Evolutionary conservation across 2,888 invertebrate species (phyloP).

Genomic region (Sthenelais limicola): DNA sequence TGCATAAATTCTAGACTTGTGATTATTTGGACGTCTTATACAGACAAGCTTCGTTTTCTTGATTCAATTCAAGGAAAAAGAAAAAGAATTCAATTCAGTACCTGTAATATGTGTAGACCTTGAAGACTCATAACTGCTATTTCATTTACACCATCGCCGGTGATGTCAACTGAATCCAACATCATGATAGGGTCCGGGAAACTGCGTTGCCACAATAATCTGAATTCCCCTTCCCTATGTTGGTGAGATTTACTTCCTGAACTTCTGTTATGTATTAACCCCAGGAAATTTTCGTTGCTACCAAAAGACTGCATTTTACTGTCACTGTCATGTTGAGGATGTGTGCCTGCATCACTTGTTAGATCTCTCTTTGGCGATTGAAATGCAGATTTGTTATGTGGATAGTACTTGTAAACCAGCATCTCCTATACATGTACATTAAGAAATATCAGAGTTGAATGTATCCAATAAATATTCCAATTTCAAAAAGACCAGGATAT

Average conservation of each 20-base stretch:
- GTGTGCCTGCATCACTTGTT: not conserved
- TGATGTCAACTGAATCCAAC: conserved; percentile 78
- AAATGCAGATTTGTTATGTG: not conserved
- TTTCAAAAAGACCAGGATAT: not conserved
- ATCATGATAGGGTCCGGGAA: conserved; percentile 79
- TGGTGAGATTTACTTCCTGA: too few species aligned
- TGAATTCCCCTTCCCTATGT: conserved; percentile 53
- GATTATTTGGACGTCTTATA: too few species aligned
- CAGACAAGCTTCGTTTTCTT: too few species aligned
- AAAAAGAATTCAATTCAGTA: conserved; percentile 36
- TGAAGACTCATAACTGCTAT: conserved; percentile 79
- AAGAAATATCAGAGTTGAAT: not conserved
- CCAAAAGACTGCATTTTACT: not conserved
- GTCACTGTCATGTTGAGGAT: not conserved
- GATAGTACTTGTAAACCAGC: conserved; percentile 62
- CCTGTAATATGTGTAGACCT: conserved; percentile 80
- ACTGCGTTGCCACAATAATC: conserved; percentile 74
- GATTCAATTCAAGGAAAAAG: not conserved
- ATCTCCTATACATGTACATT: conserved; percentile 58
- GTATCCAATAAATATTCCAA: not conserved
- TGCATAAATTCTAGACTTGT: too few species aligned
- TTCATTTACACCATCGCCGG: conserved; percentile 80
- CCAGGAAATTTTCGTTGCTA: not conserved
- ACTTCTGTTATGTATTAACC: too few species aligned
- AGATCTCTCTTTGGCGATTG: not conserved